Evolutionary conservation across 2,797 vertebrate species (phyloP).

Genomic region (Delichon dasypus): DNA sequence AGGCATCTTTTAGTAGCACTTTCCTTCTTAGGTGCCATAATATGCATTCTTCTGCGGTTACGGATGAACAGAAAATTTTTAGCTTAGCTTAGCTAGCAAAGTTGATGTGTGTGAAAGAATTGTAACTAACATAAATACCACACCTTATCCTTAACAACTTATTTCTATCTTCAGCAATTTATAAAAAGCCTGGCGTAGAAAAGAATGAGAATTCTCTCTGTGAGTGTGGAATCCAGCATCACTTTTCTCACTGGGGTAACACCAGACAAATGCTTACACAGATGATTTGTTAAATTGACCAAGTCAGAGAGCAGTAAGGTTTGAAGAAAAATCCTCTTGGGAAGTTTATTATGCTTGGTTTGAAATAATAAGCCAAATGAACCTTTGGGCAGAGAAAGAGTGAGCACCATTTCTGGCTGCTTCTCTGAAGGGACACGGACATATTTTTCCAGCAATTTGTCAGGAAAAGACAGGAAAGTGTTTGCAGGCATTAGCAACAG

Average conservation of each 20-base stretch:
- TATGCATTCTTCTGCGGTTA: neutral
- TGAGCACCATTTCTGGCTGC: neutral
- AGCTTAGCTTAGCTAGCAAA: neutral
- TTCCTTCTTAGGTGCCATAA: neutral
- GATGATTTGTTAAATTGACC: slow-evolving; percentile 26
- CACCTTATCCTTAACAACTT: neutral
- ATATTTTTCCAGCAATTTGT: neutral
- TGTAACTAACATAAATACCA: neutral
- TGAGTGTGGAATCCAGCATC: neutral
- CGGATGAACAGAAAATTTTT: neutral
- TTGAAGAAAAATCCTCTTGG: neutral
- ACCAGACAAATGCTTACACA: neutral
- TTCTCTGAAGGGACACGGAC: neutral
- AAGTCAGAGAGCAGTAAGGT: neutral
- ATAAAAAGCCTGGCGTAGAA: neutral
- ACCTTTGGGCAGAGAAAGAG: neutral
- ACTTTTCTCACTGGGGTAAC: neutral
- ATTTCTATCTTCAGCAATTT: neutral
- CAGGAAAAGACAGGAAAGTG: neutral
- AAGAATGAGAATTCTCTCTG: neutral
- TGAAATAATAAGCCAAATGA: slow-evolving; percentile 15
- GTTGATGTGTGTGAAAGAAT: neutral
- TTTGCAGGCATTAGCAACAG: neutral
- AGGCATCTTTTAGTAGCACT: neutral
- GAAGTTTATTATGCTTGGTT: neutral